Evolutionary conservation across 2,113 vertebrate genomes (phyloP).

Genomic region (Pionites leucogaster): DNA sequence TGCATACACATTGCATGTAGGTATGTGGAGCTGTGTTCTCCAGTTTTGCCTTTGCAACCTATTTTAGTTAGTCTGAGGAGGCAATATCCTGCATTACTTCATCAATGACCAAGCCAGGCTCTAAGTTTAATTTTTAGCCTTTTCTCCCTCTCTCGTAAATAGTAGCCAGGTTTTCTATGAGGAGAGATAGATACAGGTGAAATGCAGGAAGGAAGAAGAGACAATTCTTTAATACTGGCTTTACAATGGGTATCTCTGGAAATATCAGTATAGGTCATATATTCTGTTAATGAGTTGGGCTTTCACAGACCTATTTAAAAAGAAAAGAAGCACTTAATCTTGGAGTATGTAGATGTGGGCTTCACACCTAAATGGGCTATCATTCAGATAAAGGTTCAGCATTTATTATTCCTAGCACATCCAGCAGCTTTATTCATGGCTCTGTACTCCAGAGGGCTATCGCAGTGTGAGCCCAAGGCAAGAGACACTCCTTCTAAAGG

Average conservation of each 20-base stretch:
- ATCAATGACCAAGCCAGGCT: not conserved
- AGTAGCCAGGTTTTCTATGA: not conserved
- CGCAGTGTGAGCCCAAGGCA: not conserved
- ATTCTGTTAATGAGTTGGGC: not conserved
- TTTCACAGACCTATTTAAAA: conserved; percentile 39
- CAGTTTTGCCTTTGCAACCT: not conserved
- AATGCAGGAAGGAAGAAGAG: not conserved
- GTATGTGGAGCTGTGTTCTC: not conserved
- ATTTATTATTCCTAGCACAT: conserved; percentile 47
- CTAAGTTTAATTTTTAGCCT: not conserved
- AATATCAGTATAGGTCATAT: not conserved
- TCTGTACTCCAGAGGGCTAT: not conserved
- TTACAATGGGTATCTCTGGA: not conserved
- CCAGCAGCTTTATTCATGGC: conserved; percentile 16
- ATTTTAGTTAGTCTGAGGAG: not conserved
- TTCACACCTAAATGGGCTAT: conserved; percentile 24
- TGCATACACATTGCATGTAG: not conserved
- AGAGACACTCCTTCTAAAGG: not conserved
- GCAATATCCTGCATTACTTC: not conserved
- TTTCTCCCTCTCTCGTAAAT: not conserved
- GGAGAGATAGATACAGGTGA: not conserved
- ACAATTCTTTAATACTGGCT: not conserved
- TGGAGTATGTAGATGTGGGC: not conserved
- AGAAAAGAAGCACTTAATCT: conserved; percentile 35
- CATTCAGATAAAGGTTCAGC: not conserved